Conservation (phyloP, 2,113 vertebrate species). For the Actinemys pallida region DNA sequence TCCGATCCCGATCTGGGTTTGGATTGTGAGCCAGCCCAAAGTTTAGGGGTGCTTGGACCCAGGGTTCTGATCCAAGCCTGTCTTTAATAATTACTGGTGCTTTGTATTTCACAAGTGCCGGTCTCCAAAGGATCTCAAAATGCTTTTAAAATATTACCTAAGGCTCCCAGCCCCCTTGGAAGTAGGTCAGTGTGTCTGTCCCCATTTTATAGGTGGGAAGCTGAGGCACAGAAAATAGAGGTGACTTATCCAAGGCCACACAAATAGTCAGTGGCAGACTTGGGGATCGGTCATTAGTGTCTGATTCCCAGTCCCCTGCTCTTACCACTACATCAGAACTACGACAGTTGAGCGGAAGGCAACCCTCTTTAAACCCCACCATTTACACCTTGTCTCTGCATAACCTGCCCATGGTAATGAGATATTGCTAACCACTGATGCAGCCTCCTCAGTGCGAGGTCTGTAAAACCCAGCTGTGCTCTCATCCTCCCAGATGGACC, state of each 20-base stretch:
- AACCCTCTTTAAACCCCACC: neutral
- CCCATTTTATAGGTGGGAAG: neutral
- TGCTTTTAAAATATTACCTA: neutral
- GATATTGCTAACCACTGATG: fast-evolving
- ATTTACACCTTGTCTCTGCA: neutral
- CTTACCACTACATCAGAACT: neutral
- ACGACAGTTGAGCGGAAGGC: neutral
- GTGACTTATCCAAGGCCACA: neutral
- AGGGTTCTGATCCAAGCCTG: neutral
- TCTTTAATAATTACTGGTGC: neutral
- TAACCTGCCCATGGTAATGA: fast-evolving
- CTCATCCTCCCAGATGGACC: neutral
- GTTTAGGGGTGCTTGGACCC: neutral
- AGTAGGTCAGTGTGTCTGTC: fast-evolving
- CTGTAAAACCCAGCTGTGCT: neutral
- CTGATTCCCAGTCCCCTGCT: neutral
- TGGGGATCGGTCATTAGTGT: neutral
- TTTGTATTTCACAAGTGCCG: fast-evolving
- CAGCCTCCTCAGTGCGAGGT: fast-evolving
- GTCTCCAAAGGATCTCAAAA: neutral
- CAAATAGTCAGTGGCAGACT: neutral
- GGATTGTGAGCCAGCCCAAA: neutral
- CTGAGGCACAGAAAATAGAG: neutral
- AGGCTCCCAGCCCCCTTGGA: fast-evolving
- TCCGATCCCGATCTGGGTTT: neutral